These are phyloP conservation scores for Drosophila repleta DNA, from an alignment of 1,140 invertebrate species.

Conservation along the genomic window DNA sequence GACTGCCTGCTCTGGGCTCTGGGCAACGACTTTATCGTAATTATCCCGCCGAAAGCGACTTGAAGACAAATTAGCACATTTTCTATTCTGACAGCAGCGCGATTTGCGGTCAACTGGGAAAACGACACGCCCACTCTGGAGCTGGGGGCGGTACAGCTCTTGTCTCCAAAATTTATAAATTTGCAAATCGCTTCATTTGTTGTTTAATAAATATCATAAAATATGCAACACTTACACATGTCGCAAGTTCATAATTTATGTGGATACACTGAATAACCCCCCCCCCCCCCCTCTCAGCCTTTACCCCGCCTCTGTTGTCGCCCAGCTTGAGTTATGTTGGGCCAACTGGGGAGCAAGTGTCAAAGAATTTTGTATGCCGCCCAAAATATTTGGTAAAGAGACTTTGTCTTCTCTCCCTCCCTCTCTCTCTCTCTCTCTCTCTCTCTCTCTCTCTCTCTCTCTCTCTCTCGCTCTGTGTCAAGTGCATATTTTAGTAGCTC, in stretches of 20 bases:
- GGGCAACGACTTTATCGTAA: slow-evolving; percentile 41
- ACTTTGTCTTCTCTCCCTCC: background rate
- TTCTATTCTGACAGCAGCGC: slow-evolving; percentile 60
- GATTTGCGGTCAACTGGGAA: slow-evolving; percentile 59
- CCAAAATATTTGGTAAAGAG: slow-evolving; percentile 3
- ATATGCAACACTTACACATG: slow-evolving; percentile 50
- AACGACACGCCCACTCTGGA: background rate
- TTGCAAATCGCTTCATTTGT: slow-evolving; percentile 31
- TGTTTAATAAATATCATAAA: slow-evolving; percentile 54
- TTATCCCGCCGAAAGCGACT: slow-evolving; percentile 38
- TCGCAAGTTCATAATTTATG: slow-evolving; percentile 57
- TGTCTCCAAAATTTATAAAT: slow-evolving; percentile 11
- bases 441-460: background rate
- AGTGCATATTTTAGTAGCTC: slow-evolving; percentile 37
- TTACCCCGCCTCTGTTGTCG: background rate
- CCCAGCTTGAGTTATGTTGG: slow-evolving; percentile 14
- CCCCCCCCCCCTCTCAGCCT: background rate
- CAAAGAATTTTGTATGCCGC: slow-evolving; percentile 34
- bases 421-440: background rate
- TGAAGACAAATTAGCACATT: slow-evolving; percentile 55
- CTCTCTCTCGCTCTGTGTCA: slow-evolving; percentile 26
- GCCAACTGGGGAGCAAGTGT: slow-evolving; percentile 35
- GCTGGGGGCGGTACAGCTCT: background rate
- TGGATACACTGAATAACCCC: slow-evolving; percentile 35
- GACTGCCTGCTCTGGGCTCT: background rate